phyloP scores from a whole-genome alignment of 2,113 vertebrate species.

The Engraulis encrasicolus region DNA sequence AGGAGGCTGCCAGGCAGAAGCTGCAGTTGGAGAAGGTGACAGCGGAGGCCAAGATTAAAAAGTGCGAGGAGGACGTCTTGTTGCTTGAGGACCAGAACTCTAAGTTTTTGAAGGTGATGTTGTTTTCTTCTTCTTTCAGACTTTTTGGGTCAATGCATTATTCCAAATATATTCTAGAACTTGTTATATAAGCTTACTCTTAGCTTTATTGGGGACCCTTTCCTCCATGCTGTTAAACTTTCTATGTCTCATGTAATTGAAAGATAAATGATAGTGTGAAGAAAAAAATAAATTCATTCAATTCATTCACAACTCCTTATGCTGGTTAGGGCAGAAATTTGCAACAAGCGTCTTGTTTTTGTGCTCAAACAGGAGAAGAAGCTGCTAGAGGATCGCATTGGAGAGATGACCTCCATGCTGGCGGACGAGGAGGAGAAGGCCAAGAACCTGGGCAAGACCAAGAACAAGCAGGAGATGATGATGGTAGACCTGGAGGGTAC shows the following conservation, averaged over 20 bases:
- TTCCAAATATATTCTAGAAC: neutral
- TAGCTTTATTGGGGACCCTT: no score
- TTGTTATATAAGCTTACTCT: no score
- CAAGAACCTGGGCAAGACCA: conserved; percentile 93
- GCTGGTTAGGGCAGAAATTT: no score
- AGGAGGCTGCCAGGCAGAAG: conserved; percentile 95
- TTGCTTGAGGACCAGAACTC: conserved; percentile 96
- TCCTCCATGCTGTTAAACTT: no score
- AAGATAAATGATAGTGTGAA: no score
- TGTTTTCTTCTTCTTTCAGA: no score
- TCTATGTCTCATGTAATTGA: no score
- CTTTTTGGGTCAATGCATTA: no score
- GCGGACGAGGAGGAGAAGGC: conserved; percentile 97
- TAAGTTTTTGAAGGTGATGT: conserved; percentile 90
- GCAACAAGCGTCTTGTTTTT: neutral
- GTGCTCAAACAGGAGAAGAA: conserved; percentile 87
- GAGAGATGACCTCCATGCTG: conserved; percentile 90
- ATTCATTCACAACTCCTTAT: no score
- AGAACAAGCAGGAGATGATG: conserved; percentile 99
- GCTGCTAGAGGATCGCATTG: conserved; percentile 90
- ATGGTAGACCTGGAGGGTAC: conserved; percentile 96
- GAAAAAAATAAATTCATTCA: no score
- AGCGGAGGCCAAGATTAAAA: conserved; percentile 96
- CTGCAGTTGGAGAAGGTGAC: conserved; percentile 97
- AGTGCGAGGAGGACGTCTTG: conserved; percentile 97